Evolutionary conservation across 2,113 vertebrate genomes (phyloP).

Genomic region (Micromys minutus): DNA sequence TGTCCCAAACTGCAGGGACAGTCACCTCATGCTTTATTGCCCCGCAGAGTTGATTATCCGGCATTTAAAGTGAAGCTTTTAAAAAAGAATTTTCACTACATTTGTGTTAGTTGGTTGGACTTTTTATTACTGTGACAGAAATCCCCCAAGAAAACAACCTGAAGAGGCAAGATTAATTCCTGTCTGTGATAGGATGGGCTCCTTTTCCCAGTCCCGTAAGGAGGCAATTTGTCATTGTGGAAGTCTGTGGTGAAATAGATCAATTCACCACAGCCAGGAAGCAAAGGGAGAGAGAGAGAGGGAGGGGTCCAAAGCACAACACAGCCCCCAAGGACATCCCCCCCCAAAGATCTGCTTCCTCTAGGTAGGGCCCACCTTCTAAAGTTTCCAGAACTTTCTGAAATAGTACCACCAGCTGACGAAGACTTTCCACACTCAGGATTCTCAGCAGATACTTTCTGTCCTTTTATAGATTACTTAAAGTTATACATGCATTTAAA

Average conservation of each 20-base stretch:
- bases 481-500: neutral
- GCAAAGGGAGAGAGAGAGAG: neutral
- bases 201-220: neutral
- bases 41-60: neutral
- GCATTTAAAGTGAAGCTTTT: conserved; percentile 26
- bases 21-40: neutral
- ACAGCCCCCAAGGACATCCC: neutral
- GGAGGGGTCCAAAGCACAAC: neutral
- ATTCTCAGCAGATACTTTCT: neutral
- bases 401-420: neutral
- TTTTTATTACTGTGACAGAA: neutral
- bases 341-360: neutral
- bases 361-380: neutral
- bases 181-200: neutral
- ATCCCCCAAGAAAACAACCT: neutral
- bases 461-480: neutral
- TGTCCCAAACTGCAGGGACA: neutral
- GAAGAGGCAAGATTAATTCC: neutral
- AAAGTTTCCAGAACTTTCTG: neutral
- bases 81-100: neutral
- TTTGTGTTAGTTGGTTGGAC: neutral
- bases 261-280: neutral
- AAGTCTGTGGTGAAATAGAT: neutral
- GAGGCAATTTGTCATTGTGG: neutral
- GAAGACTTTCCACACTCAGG: neutral